phyloP scores from a whole-genome alignment of 2,113 vertebrate species.

The Heloderma charlesbogerti region DNA sequence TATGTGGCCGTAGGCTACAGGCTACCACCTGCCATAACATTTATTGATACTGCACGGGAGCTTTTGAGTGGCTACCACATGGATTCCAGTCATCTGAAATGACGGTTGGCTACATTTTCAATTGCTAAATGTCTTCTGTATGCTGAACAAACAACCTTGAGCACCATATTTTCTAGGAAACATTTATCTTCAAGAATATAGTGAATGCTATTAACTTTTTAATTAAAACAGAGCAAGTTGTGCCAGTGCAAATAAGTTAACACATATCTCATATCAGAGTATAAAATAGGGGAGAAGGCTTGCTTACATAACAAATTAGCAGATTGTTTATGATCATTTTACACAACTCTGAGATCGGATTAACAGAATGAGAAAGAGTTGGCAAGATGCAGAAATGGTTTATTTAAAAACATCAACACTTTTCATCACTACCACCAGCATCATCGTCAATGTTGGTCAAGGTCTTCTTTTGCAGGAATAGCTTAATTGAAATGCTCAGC shows the following conservation, averaged over 20 bases:
- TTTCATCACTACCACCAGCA: no score
- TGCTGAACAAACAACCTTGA: conserved; percentile 56
- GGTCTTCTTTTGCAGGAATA: conserved; percentile 1
- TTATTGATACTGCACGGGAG: background rate
- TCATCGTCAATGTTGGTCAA: background rate
- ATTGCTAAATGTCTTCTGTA: conserved; percentile 46
- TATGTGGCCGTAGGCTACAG: background rate
- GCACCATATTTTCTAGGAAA: conserved; percentile 28
- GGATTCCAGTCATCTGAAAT: background rate
- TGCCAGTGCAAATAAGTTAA: conserved; percentile 62
- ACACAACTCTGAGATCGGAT: conserved; percentile 27
- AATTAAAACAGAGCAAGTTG: conserved; percentile 75
- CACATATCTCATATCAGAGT: conserved; percentile 60
- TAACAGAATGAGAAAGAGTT: accelerated
- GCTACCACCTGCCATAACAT: background rate
- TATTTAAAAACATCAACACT: no score
- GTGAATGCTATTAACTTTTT: conserved; percentile 73
- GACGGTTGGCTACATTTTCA: background rate
- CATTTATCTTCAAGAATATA: conserved; percentile 54
- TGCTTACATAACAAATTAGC: conserved; percentile 31
- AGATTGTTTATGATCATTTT: conserved; percentile 22
- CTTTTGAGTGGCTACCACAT: background rate
- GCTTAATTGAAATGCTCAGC: background rate
- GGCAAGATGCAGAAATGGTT: background rate
- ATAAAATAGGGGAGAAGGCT: conserved; percentile 52